Conservation (phyloP, 2,888 invertebrate species). For the Tetramorium bicarinatum region DNA sequence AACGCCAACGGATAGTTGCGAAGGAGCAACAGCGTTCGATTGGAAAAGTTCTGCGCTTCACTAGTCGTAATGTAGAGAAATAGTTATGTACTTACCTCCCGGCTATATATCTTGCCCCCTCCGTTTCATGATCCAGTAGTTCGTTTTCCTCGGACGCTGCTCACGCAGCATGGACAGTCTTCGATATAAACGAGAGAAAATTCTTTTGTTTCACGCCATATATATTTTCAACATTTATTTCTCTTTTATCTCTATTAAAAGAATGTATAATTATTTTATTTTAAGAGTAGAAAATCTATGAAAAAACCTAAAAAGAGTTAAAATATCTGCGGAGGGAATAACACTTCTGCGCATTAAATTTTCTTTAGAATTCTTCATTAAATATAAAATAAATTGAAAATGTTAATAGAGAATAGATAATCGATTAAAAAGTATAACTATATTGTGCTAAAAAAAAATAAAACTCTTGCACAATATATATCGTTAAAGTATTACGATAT, state of each 20-base stretch:
- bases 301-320: not conserved
- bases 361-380: not conserved
- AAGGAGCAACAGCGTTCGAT: constrained; percentile 19
- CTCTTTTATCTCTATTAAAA: not conserved
- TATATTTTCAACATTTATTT: not conserved
- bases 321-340: not conserved
- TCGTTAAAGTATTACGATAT: not conserved
- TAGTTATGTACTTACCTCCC: constrained; percentile 46
- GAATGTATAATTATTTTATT: not conserved
- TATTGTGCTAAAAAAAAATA: not conserved
- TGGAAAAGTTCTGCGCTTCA: constrained; percentile 36
- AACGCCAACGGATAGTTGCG: constrained; percentile 13
- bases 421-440: constrained; percentile 8
- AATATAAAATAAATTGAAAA: not conserved
- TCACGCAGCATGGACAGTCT: not conserved
- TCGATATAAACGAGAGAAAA: not conserved
- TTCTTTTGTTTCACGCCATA: not conserved
- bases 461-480: not conserved
- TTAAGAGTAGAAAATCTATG: not conserved
- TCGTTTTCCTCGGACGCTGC: not conserved
- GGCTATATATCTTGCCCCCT: constrained; percentile 26
- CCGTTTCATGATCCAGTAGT: constrained; percentile 29
- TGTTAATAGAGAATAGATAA: not conserved
- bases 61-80: constrained; percentile 33
- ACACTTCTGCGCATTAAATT: not conserved